A percentile compares a stretch with the other conserved stretches of the same genome.
These are phyloP conservation scores for Operophtera brumata DNA, from an alignment of 2,888 invertebrate genomes.

Conservation along the genomic window DNA sequence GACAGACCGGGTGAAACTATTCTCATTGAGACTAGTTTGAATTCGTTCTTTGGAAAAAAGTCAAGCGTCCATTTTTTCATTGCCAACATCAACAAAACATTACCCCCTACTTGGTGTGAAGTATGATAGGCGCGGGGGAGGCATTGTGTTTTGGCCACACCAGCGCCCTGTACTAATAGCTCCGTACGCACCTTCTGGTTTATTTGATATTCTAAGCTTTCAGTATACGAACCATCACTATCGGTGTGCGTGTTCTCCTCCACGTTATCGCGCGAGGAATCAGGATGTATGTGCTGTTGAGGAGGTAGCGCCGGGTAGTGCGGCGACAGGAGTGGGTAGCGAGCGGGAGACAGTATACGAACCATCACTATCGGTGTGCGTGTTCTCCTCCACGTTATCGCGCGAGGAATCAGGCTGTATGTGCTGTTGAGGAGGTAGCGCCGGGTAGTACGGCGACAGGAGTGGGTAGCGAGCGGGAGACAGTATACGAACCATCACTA, in stretches of 20 bases:
- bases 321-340: slow-evolving; percentile 82
- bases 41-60: too few relatives aligned
- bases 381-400: slow-evolving; percentile 59
- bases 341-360: slow-evolving; percentile 70
- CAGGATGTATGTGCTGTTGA: slow-evolving; percentile 67
- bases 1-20: too few relatives aligned
- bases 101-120: too few relatives aligned
- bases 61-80: too few relatives aligned
- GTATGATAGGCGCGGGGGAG: too few relatives aligned
- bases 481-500: slow-evolving; percentile 81
- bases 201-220: too few relatives aligned
- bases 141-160: too few relatives aligned
- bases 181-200: too few relatives aligned
- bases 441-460: slow-evolving; percentile 84
- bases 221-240: slow-evolving; percentile 82
- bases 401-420: slow-evolving; percentile 70
- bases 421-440: slow-evolving; percentile 80
- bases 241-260: slow-evolving; percentile 75
- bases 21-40: too few relatives aligned
- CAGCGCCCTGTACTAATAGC: too few relatives aligned
- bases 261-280: slow-evolving; percentile 68
- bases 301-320: slow-evolving; percentile 84
- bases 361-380: slow-evolving; percentile 84
- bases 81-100: too few relatives aligned
- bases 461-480: slow-evolving; percentile 80